Evolutionary conservation across 2,113 vertebrate species (phyloP).

Genomic region (Pteruthius melanotis): DNA sequence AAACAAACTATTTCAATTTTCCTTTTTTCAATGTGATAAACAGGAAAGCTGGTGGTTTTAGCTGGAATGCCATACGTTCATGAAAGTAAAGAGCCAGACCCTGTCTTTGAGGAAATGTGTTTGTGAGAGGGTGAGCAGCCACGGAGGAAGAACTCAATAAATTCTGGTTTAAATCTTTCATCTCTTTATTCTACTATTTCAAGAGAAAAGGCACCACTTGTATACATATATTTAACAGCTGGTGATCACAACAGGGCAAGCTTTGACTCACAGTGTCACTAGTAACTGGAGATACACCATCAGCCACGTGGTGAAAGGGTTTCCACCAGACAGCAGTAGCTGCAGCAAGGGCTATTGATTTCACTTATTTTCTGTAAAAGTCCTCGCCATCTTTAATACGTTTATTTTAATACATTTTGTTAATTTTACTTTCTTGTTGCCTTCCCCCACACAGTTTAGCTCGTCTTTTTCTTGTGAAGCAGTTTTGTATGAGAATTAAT

Average conservation of each 20-base stretch:
- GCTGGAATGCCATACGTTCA: background rate
- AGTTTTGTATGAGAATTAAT: background rate
- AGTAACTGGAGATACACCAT: background rate
- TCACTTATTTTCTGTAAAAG: background rate
- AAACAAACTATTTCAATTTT: background rate
- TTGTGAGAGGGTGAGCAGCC: background rate
- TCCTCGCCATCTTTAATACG: background rate
- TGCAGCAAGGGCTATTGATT: background rate
- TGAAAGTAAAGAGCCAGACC: background rate
- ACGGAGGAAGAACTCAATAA: background rate
- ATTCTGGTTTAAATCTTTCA: background rate
- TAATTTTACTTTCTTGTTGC: background rate
- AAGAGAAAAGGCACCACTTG: background rate
- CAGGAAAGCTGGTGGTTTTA: background rate
- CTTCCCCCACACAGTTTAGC: background rate
- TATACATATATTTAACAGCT: background rate
- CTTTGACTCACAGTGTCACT: background rate
- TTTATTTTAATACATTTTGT: background rate
- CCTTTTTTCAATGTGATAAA: background rate
- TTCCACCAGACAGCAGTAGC: background rate
- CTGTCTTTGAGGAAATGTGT: background rate
- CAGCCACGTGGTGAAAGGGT: rapidly evolving
- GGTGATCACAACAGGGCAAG: background rate
- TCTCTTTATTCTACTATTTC: background rate
- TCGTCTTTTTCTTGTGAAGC: background rate